Evolutionary conservation across 1,140 invertebrate genomes (phyloP).

Genomic region (Pteromalus puparum): DNA sequence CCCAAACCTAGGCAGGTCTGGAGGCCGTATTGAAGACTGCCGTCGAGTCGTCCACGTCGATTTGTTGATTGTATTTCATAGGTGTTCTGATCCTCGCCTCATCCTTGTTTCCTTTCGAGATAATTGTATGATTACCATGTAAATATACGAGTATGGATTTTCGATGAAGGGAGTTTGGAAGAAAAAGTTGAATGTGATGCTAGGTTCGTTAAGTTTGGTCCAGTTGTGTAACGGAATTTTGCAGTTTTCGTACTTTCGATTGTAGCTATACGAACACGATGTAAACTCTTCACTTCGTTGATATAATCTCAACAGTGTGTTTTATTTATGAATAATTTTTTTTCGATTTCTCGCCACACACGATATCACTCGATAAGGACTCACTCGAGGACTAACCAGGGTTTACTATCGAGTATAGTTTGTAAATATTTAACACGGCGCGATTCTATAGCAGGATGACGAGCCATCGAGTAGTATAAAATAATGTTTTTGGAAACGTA

Average conservation of each 20-base stretch:
- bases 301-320: background rate
- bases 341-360: background rate
- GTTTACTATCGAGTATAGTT: slow-evolving; percentile 68
- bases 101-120: background rate
- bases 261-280: background rate
- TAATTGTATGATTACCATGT: background rate
- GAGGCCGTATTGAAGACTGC: slow-evolving; percentile 70
- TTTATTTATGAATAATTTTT: background rate
- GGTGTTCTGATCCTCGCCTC: background rate
- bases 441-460: background rate
- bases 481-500: slow-evolving; percentile 7
- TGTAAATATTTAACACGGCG: slow-evolving; percentile 63
- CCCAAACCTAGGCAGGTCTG: slow-evolving; percentile 73
- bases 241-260: background rate
- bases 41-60: background rate
- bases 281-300: background rate
- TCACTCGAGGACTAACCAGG: slow-evolving; percentile 73
- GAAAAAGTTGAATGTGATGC: background rate
- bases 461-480: background rate
- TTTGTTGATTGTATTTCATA: background rate
- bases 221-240: background rate
- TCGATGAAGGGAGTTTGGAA: background rate
- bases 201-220: slow-evolving; percentile 1
- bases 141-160: background rate
- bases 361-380: slow-evolving; percentile 57